Base-by-base conservation (phyloP, 1,140 invertebrate species). In the Acromyrmex heyeri region DNA sequence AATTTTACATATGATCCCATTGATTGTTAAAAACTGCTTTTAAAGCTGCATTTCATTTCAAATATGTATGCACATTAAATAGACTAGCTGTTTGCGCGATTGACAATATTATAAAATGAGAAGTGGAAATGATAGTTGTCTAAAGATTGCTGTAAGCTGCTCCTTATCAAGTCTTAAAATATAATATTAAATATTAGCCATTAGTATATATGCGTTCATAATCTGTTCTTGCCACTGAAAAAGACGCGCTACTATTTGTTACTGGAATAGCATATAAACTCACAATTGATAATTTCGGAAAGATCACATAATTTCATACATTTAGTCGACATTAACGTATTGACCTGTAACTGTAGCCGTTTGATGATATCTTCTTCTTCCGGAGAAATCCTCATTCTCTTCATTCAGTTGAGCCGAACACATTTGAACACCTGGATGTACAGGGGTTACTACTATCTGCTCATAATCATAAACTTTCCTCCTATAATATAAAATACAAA, bases 311-410 rank as follows among this genome's bases (percentile, higher is more conserved):
- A 53, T 55, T n/a, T 18, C 14, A 12, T 61, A 24, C 8, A 10
- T 64, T 90, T 70, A 94, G 77, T 97, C 96, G 48, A 97, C 95
- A 87, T 95, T 96, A 48, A 98, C 97, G 88, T 97, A 97, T 91
- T 97, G 97, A 27, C 97, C 97, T 86, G 97, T 97, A n/a, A 98
- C 96, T 24, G 97, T 97, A 0, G 97, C 97, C 44, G 98, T 98
- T 93, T 99, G 98, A 95, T 99, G 98, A 95, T 99, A 99, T 86
- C 98, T 97, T 92, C 98, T 97, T 89, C 99, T 96, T 53, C 97
- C 97, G 1, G 98, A 97, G 95, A 99, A 99, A 95, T 99, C 99
- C 94, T 98, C 97, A 95, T 99, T 99, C 91, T 99, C 98, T 92
- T 99, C 98, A 87, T 98, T 99, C 30, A 99, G 95, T 93, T 99